These are phyloP conservation scores for Megaustenia siamemsis DNA, from an alignment of 2,888 invertebrate species.

Conservation along the genomic window DNA sequence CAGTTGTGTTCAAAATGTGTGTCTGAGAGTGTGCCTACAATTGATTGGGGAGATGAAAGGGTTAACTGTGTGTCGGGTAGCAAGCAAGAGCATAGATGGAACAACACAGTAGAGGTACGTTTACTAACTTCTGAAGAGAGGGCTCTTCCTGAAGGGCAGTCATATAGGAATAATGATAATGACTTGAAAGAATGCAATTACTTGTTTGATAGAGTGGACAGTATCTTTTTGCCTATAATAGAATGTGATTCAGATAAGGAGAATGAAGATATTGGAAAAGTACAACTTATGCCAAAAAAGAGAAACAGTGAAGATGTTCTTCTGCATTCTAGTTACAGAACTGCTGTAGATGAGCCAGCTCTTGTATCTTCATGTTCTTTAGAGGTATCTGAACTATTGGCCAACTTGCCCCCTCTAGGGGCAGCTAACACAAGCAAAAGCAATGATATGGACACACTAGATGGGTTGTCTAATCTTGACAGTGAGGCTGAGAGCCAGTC, in stretches of 20 bases:
- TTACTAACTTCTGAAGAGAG: neutral
- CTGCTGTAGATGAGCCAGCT: constrained; percentile 31
- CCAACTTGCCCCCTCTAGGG: constrained; percentile 54
- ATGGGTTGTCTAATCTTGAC: constrained; percentile 50
- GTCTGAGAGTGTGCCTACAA: constrained; percentile 48
- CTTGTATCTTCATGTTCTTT: constrained; percentile 52
- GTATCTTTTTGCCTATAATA: constrained; percentile 46
- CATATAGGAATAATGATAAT: neutral
- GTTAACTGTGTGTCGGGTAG: neutral
- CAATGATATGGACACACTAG: constrained; percentile 52
- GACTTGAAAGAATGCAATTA: constrained; percentile 3
- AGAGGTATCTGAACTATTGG: constrained; percentile 51
- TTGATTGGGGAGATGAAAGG: constrained; percentile 49
- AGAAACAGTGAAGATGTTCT: constrained; percentile 9
- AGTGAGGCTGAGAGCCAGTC: constrained; percentile 53
- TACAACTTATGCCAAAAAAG: neutral
- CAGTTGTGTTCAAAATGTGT: constrained; percentile 53
- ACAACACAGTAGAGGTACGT: constrained; percentile 30
- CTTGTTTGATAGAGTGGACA: constrained; percentile 29
- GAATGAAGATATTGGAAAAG: neutral
- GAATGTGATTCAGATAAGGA: constrained; percentile 53
- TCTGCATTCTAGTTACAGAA: neutral
- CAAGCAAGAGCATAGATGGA: neutral
- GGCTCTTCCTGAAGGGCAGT: neutral
- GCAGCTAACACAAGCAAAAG: constrained; percentile 18